Evolutionary conservation across 2,797 vertebrate species (phyloP), one percentile per base, ranked within the genome.

Genomic region (Chanos chanos): DNA sequence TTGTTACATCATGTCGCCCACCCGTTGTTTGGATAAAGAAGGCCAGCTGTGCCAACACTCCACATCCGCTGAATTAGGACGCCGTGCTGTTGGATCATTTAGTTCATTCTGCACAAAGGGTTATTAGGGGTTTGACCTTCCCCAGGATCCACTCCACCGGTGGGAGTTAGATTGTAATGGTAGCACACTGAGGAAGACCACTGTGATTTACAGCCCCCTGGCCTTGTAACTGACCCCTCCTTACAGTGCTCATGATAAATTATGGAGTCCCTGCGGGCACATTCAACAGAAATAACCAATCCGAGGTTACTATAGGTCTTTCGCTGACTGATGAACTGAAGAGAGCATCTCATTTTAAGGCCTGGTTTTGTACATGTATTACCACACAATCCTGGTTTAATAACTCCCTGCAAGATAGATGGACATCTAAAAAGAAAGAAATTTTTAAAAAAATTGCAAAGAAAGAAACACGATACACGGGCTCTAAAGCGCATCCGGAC

Each of bases 251-350:
- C 18, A 12, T 39, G 50, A 61, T 51, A 2, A 30, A 16, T 4
- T 40, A 25, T 3, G 1, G 15, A 59, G 22, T 31, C 64, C 12
- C 34, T 33, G 37, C 45, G 56, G 65, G 48, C 49, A 24, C 34
- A 19, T 54, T 36, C n/a, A 31, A 44, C 62, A 12, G 40, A 41
- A 37, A 25, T 27, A 28, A 28, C n/a, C 44, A 49, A 60, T 34
- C 22, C 12, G 7, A 44, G 64, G 39, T 66, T 58, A 66, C 54
- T 60, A 28, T 53, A 36, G 25, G 56, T 61, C 51, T 27, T 50
- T 43, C 40, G 41, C 16, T 39, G 21, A 41, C 39, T 41, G 39
- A 43, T n/a, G n/a, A n/a, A n/a, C n/a, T n/a, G n/a, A n/a, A n/a
- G n/a, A n/a, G n/a, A n/a, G n/a, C n/a, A n/a, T n/a, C n/a, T n/a